Base-by-base conservation (phyloP, 2,113 vertebrate genomes). In the Mandrillus leucophaeus region DNA sequence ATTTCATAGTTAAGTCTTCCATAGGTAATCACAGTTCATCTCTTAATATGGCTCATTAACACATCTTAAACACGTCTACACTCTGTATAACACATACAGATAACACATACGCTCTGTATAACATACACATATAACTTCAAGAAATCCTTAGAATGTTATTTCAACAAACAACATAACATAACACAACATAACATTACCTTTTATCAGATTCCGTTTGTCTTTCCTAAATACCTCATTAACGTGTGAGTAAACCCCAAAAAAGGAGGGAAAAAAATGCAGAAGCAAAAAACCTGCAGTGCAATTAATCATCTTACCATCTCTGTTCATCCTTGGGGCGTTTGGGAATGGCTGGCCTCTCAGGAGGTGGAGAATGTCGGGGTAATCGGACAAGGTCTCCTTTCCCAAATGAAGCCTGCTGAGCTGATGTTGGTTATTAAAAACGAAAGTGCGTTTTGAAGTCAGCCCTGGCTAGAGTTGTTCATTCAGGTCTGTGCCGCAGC, bases 401-500 rank as follows among this genome's bases (percentile, higher is more conserved):
- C 52, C 4, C 0, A 5, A 38, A 40, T 38, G 48, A 80, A 96
- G 92, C 40, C 86, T 27, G 81, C 78, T 43, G n/a, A 72, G 30
- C 35, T 18, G 64, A 88, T 0, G 1, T 8, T n/a, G 73, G 48
- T 93, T 45, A 25, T 75, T 70, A n/a, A 93, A 86, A 90, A 23
- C 43, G 93, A 94, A 92, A 59, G 38, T 59, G 45, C 23, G 40
- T 88, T 70, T 73, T 43, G 23, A 66, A 92, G 59, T 59, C 68
- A 95, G 50, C 17, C 11, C 38, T 30, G 22, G 59, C 40, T 3
- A 9, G 43, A 22, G 23, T 22, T 43, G 32, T 45, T 61, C 22
- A 83, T 43, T 17, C 38, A 43, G 35, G 70, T 16, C 66, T 7
- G 2, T 11, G 40, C 59, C 32, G 1, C 73, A 8, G 0, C 6